Base-by-base conservation (phyloP, 2,797 vertebrate genomes). In the Clarias platycephalus region DNA sequence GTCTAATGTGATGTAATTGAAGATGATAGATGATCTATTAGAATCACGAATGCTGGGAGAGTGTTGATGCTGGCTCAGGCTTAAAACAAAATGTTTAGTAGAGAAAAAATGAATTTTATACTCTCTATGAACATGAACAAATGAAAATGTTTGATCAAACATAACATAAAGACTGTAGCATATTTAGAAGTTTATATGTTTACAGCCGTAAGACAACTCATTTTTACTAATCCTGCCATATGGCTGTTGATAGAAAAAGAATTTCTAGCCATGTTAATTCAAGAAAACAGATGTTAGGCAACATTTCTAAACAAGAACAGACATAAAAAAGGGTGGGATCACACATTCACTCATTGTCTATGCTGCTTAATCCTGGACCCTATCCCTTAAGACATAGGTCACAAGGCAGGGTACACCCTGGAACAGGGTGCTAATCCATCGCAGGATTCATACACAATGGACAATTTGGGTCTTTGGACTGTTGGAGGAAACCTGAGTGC, bases 11-110 rank as follows among this genome's bases (percentile, higher is more conserved):
- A 28, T 5, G 24, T 67, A 49, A 81, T 81, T 76, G 81, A 58
- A 67, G 26, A 75, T 64, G 83, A 80, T 74, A 40, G 18, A 76
- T 15, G 44, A 12, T 71, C 64, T 62, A 49, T 24, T 84, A 60
- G 77, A 62, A 44, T 80, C 22, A 8, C 13, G 22, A 13, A 37
- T 16, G 26, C 55, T 37, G 40, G 74, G 28, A 84, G 3, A 8
- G 12, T 24, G 34, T 70, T 44, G 28, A 58, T 9, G 8, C 31
- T 5, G 16, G 7, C 37, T 66, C 62, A 31, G 26, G 2, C 40
- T 71, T 26, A 6, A 24, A 26, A 13, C n/a, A 71, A 62, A 40
- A 4, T 28, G 44, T 13, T 26, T 53, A 53, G 49, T 53, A 53
- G 49, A 53, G 49, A 13, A 5, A 44, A 72, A 6, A 16, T 2